Percentiles rank a stretch among this genome's conserved stretches.
These are phyloP conservation scores for Verasper variegatus DNA, from an alignment of 2,113 vertebrate genomes.

Conservation along the genomic window DNA sequence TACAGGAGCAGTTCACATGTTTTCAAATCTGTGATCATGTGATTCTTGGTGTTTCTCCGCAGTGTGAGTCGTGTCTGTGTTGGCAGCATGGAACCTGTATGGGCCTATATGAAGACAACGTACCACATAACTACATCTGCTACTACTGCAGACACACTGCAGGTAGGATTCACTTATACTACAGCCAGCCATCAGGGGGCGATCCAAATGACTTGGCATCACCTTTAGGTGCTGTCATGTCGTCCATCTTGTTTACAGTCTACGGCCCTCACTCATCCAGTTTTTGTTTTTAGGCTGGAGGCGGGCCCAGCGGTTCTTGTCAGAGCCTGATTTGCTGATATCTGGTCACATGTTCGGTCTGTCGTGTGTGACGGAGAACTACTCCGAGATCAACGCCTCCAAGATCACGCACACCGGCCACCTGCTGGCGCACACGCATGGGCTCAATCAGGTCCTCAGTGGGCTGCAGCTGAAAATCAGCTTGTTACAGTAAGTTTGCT, in stretches of 20 bases:
- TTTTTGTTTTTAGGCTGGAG: constrained; percentile 85
- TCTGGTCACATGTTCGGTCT: constrained; percentile 95
- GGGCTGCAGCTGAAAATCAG: constrained; percentile 95
- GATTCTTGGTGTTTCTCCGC: constrained; percentile 24
- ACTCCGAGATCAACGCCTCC: constrained; percentile 92
- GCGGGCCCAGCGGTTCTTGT: constrained; percentile 89
- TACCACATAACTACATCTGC: constrained; percentile 95
- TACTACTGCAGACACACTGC: constrained; percentile 94
- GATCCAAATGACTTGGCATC: too few relatives aligned
- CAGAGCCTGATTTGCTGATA: constrained; percentile 92
- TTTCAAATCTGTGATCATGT: background rate
- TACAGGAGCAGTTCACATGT: background rate
- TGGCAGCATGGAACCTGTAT: constrained; percentile 99
- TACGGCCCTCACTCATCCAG: background rate
- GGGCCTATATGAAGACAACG: constrained; percentile 95
- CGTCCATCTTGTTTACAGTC: background rate
- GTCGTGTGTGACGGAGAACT: constrained; percentile 94
- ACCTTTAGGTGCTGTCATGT: background rate
- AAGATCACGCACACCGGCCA: constrained; percentile 92
- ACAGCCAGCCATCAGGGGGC: too few relatives aligned
- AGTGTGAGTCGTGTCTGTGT: constrained; percentile 97
- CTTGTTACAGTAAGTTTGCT: constrained; percentile 89
- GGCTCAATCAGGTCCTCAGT: constrained; percentile 90
- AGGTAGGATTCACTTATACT: constrained; percentile 77
- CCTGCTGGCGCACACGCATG: constrained; percentile 91